These are phyloP conservation scores for Cosmia pyralina DNA, from an alignment of 2,888 invertebrate species.

Conservation along the genomic window DNA sequence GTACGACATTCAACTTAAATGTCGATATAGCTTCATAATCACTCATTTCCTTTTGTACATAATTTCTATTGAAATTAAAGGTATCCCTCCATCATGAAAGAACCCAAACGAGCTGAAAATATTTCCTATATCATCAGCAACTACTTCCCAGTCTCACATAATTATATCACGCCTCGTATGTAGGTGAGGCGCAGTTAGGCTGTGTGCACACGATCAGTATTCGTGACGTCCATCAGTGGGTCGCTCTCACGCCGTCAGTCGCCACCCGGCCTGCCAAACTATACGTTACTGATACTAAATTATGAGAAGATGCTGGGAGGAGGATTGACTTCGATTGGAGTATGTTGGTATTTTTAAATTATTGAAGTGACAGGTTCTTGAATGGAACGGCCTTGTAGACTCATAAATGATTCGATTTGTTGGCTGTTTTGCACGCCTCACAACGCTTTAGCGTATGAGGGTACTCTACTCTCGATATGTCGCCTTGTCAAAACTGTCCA, in stretches of 20 bases:
- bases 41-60: too few species aligned
- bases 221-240: constrained; percentile 67
- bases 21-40: background rate
- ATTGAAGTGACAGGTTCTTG: background rate
- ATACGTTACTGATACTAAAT: constrained; percentile 58
- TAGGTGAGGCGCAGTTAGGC: constrained; percentile 67
- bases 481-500: too few species aligned
- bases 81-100: background rate
- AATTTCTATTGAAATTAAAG: background rate
- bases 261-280: constrained; percentile 54
- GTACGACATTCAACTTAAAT: background rate
- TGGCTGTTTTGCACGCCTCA: background rate
- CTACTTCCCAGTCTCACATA: constrained; percentile 65
- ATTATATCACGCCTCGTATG: constrained; percentile 68
- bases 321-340: constrained; percentile 15
- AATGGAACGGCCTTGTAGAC: background rate
- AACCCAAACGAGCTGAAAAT: constrained; percentile 22
- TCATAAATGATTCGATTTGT: background rate
- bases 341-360: constrained; percentile 9
- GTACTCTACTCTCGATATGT: too few species aligned
- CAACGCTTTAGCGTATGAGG: too few species aligned
- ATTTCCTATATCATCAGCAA: constrained; percentile 45
- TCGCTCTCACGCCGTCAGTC: constrained; percentile 63
- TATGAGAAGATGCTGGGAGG: constrained; percentile 38
- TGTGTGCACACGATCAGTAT: constrained; percentile 63